These are phyloP conservation scores for Leptinotarsa defecta DNA, from an alignment of 1,140 invertebrate species.

Conservation along the genomic window DNA sequence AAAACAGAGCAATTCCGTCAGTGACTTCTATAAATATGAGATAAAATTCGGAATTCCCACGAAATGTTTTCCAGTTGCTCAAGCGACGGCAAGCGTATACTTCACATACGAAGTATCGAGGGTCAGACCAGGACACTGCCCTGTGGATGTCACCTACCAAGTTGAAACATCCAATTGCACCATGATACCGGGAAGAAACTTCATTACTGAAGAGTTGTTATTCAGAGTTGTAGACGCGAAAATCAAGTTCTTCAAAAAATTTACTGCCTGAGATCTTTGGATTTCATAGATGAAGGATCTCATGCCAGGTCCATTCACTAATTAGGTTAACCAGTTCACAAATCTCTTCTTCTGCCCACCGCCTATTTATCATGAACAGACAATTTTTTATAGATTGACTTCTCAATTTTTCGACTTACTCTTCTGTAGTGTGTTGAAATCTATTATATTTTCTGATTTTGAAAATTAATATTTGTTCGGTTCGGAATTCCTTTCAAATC, in stretches of 20 bases:
- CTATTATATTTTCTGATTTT: no score
- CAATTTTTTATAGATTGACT: no score
- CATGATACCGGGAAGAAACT: constrained; percentile 20
- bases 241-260: constrained; percentile 33
- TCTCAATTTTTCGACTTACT: no score
- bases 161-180: constrained; percentile 29
- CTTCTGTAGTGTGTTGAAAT: no score
- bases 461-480: no score
- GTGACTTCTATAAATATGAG: constrained; percentile 33
- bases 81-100: constrained; percentile 37
- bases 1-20: constrained; percentile 7
- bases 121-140: constrained; percentile 22
- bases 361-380: no score
- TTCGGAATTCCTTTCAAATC: no score
- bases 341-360: no score
- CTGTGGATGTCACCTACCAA: constrained; percentile 32
- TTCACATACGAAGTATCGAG: constrained; percentile 35
- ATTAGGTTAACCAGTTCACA: no score
- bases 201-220: constrained; percentile 34
- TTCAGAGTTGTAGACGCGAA: constrained; percentile 35
- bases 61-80: constrained; percentile 32
- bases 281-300: not conserved
- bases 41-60: constrained; percentile 24
- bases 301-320: no score
- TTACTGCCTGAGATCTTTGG: constrained; percentile 27